Base-by-base conservation (phyloP, 23 tunicate species). In the Halocynthia roretzi region DNA sequence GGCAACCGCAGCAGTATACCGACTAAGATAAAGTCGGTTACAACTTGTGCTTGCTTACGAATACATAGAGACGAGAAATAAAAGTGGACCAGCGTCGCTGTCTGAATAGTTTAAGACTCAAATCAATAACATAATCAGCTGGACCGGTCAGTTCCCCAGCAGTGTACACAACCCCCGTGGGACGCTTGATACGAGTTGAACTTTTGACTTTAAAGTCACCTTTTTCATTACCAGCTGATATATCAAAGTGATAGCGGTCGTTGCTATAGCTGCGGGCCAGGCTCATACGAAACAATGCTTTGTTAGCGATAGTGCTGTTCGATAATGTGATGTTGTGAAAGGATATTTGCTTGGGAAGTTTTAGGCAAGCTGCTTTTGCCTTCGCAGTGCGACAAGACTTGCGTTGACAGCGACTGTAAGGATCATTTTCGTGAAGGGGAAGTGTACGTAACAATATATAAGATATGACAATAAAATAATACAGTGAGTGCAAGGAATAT, bases 331-430 rank as follows among this genome's bases (percentile, higher is more conserved):
- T 86, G 78, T 92, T 92, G 84, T 92, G 92, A 67, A 49, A 79
- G 54, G 88, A 80, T 44, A 92, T 86, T 60, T 92, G 98, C 77
- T 86, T 86, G 51, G 98, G 92, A 53, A 82, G 74, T 70, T 71
- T 76, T 48, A 69, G 60, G 78, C 98, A 92, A 64, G 87, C 50
- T 31, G 44, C 44, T 31, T 31, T 9, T 87, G 78, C 17, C 54
- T 81, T 71, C 82, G 81, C 19, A 18, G 49, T 49, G 82, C 75
- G n/a, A 62, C 68, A 19, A 77, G 80, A 67, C 85, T 18, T n/a
- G 61, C 76, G 18, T 65, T 50, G 19, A 20, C 83, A 54, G n/a
- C 83, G 61, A 61, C 83, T 63, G 54, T 50, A n/a, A 9, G 8
- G 10, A 1, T 61, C 0, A 5, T 55, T 80, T 15, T 10, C 52